These are phyloP conservation scores for Ditula angustiorana DNA, from an alignment of 2,888 invertebrate species.

Conservation along the genomic window DNA sequence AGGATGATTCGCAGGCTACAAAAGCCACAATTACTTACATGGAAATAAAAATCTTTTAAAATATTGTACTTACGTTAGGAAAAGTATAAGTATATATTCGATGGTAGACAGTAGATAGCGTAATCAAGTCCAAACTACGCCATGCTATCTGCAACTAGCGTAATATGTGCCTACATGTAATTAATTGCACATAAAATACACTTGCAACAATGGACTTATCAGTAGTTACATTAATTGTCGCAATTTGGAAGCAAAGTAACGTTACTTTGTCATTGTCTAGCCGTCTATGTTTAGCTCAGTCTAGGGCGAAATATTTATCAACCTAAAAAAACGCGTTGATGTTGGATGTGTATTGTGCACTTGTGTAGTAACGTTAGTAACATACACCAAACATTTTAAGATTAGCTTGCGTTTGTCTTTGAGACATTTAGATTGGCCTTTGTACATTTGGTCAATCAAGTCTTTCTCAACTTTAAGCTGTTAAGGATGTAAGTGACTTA, in stretches of 20 bases:
- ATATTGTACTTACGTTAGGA: conserved; percentile 30
- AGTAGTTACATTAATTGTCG: conserved; percentile 4
- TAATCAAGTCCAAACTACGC: conserved; percentile 53
- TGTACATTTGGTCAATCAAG: not conserved
- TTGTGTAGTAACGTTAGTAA: too few relatives aligned
- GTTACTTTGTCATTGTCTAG: conserved; percentile 10
- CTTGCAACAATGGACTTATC: conserved; percentile 14
- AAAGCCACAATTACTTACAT: not conserved
- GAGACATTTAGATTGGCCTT: too few relatives aligned
- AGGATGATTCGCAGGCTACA: not conserved
- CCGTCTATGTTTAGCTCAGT: too few relatives aligned
- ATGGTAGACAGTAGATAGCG: conserved; percentile 48
- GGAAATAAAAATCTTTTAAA: not conserved
- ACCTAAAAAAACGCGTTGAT: too few relatives aligned
- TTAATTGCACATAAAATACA: conserved; percentile 8
- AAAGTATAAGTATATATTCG: conserved; percentile 27
- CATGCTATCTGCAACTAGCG: conserved; percentile 69
- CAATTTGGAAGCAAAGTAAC: conserved; percentile 9
- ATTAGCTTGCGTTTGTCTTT: too few relatives aligned
- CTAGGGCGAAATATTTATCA: too few relatives aligned
- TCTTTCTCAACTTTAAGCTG: conserved; percentile 2
- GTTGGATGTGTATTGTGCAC: too few relatives aligned
- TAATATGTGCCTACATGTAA: conserved; percentile 43
- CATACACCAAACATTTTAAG: too few relatives aligned
- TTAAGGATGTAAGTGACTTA: conserved; percentile 15